Percentiles rank a stretch among this genome's conserved stretches.
phyloP scores from a whole-genome alignment of 92 coral and sea anemone genomes.

The Phymanthus crucifer region DNA sequence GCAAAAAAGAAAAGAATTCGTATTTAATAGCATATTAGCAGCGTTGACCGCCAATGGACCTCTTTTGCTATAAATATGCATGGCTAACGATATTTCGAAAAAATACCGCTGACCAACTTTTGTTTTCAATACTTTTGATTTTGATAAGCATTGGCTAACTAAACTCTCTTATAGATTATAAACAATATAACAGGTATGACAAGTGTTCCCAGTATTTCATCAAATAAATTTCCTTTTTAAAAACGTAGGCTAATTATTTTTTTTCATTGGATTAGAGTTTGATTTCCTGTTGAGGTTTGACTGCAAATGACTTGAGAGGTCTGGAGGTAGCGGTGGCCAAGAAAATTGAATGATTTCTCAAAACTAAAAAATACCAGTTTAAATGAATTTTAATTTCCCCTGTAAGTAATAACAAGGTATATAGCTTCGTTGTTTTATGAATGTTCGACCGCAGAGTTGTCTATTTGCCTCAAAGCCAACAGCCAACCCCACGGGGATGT shows the following conservation, averaged over 20 bases:
- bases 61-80: background rate
- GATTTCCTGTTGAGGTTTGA: background rate
- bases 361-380: background rate
- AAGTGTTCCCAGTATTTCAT: background rate
- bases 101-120: constrained; percentile 26
- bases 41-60: constrained; percentile 14
- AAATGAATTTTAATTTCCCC: background rate
- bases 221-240: background rate
- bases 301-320: background rate
- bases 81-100: background rate
- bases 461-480: constrained; percentile 1
- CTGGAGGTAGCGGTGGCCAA: background rate
- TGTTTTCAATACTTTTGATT: background rate
- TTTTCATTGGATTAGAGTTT: background rate
- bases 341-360: background rate
- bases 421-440: constrained; percentile 5
- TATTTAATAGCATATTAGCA: constrained; percentile 18
- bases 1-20: background rate
- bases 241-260: background rate
- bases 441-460: constrained; percentile 7
- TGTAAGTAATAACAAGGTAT: constrained; percentile 6
- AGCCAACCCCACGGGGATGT: background rate
- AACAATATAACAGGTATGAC: background rate
- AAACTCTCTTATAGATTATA: background rate
- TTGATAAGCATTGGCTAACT: background rate